These are phyloP conservation scores for Sogatella furcifera DNA, from an alignment of 1,140 invertebrate species.

Conservation along the genomic window DNA sequence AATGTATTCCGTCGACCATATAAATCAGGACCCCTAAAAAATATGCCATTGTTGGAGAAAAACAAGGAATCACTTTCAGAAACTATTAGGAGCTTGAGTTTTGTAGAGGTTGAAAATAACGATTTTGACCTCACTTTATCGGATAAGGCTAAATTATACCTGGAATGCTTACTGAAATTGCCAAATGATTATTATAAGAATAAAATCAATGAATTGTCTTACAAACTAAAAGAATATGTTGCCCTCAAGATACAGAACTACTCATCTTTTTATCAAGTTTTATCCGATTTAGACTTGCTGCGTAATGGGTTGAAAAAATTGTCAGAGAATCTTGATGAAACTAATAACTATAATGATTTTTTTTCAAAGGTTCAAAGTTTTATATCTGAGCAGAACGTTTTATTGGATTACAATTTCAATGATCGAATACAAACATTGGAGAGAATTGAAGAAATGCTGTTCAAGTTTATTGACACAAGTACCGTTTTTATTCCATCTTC, in stretches of 20 bases:
- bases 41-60: not conserved
- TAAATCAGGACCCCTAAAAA: not conserved
- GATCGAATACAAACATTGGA: not conserved
- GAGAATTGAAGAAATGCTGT: not conserved
- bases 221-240: not conserved
- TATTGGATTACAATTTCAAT: not conserved
- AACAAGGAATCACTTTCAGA: not conserved
- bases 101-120: not conserved
- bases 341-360: not conserved
- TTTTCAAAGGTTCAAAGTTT: not conserved
- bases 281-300: not conserved
- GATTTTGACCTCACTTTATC: not conserved
- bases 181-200: not conserved
- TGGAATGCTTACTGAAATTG: not conserved
- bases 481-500: not conserved
- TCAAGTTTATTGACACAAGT: not conserved
- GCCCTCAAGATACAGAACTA: not conserved
- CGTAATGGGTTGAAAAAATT: not conserved
- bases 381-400: not conserved
- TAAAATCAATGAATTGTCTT: not conserved
- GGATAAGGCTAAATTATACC: not conserved
- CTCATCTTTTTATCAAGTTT: not conserved
- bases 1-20: not conserved
- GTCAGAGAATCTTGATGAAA: not conserved
- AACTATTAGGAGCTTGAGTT: not conserved